Evolutionary conservation across 2,113 vertebrate genomes (phyloP), one percentile per base, ranked within the genome.

Genomic region (Indicator indicator): DNA sequence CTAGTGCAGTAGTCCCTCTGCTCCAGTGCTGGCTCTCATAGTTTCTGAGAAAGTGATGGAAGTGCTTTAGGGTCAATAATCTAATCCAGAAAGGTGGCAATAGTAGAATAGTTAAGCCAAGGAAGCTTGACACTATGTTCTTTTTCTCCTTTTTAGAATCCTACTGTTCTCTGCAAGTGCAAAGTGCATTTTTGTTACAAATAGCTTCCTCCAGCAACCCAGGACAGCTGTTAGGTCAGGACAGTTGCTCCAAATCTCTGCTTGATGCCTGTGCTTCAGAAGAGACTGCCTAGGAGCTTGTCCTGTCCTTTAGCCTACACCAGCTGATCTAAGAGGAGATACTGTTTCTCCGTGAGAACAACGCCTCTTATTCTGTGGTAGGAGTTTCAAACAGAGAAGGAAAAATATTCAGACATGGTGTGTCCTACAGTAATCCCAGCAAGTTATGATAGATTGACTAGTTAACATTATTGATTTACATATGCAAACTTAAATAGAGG

Each of bases 361-460:
- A 46, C 44, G 42, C 48, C 18, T 26, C 50, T 78, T 32, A 48
- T 26, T 75, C 58, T 42, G 32, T n/a, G 48, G 2, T 23, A 64
- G 16, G 28, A 24, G 28, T 72, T 82, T 69, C 16, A 54, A 54
- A 6, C 23, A 64, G 38, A 60, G 36, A 28, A 17, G 21, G 24
- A 20, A 26, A 63, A 86, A 83, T 44, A 20, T 17, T 87, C 85
- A 88, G 54, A 52, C 33, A 65, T 55, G 44, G 6, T 4, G 1
- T 50, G 32, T 58, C 90, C 85, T 62, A 71, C 58, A 76, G 89
- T 82, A 88, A 60, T 63, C 82, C 28, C 32, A 83, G 27, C 48
- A 91, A 92, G 71, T 92, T 88, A 94, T 56, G 76, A 58, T 15
- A 91, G 78, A 86, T 60, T 48, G 52, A 90, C 27, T 71, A n/a